Base-by-base conservation (phyloP, 2,113 vertebrate species). In the Ptychochromis oligacanthus region DNA sequence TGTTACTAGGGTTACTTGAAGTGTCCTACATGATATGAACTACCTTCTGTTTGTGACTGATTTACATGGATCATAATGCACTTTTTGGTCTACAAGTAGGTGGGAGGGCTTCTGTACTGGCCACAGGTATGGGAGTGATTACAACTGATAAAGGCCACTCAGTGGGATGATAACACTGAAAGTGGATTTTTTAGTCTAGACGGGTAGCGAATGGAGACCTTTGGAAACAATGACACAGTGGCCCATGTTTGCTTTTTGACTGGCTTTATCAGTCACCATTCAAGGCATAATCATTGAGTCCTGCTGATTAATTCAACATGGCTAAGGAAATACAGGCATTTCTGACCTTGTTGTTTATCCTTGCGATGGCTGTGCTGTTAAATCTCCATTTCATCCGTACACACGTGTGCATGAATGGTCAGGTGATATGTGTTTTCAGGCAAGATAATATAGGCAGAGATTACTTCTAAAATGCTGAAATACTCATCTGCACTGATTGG, bases 141-240 rank as follows among this genome's bases (percentile, higher is more conserved):
- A 54, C 67, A 72, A 28, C 67, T 72, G 46, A 72, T 34, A 72
- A 72, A 54, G 46, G 46, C 46, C 26, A 34, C 26, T 72, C 67
- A 72, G n/a, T 72, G 67, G 28, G 67, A n/a, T 72, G 67, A 72
- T 72, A 72, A 72, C 46, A 72, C 14, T 72, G 67, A 72, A 14
- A 34, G 67, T 72, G 65, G 43, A 70, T 52, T 31, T 52, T 54
- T 72, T 72, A 52, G 65, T 72, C 43, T 52, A 72, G 65, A 70
- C 43, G 1, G 2, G 17, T 26, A 0, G 46, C 17, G 31, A 52
- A 46, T 31, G 6, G 46, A 46, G 26, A 34, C 67, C 14, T 34
- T 54, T 3, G 26, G 46, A 72, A 54, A 72, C 67, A 72, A 54
- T 72, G 67, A 72, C 46, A 34, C 46, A 54, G 46, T 72, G 31